phyloP scores from a whole-genome alignment of 2,113 vertebrate species.

The Emydocephalus ijimae region DNA sequence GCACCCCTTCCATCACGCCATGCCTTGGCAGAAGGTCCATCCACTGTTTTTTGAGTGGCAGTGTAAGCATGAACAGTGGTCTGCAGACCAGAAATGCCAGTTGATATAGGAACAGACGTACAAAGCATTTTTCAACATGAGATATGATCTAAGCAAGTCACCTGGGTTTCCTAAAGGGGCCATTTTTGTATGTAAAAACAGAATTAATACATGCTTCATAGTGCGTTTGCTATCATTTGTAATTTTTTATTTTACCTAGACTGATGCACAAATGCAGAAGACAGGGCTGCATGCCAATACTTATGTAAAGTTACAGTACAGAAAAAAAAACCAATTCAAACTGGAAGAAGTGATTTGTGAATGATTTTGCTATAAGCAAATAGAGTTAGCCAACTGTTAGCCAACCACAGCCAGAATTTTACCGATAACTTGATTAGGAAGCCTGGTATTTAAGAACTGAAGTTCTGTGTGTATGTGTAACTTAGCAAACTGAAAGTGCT shows the following conservation, averaged over 20 bases:
- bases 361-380: background rate
- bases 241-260: background rate
- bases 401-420: background rate
- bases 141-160: background rate
- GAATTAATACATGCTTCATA: background rate
- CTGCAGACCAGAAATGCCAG: slow-evolving; percentile 56
- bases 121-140: background rate
- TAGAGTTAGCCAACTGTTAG: no score
- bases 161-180: background rate
- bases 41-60: slow-evolving; percentile 90
- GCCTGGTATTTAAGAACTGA: background rate
- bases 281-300: background rate
- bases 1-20: slow-evolving; percentile 85
- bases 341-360: background rate
- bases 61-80: slow-evolving; percentile 90
- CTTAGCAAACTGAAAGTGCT: background rate
- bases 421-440: background rate
- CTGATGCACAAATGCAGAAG: background rate
- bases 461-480: background rate
- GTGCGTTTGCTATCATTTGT: background rate
- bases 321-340: background rate
- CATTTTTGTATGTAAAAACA: background rate
- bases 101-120: background rate
- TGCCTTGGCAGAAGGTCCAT: slow-evolving; percentile 82
- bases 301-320: background rate